These are phyloP conservation scores for Cerastis rubricosa DNA, from an alignment of 2,888 invertebrate species.

Conservation along the genomic window DNA sequence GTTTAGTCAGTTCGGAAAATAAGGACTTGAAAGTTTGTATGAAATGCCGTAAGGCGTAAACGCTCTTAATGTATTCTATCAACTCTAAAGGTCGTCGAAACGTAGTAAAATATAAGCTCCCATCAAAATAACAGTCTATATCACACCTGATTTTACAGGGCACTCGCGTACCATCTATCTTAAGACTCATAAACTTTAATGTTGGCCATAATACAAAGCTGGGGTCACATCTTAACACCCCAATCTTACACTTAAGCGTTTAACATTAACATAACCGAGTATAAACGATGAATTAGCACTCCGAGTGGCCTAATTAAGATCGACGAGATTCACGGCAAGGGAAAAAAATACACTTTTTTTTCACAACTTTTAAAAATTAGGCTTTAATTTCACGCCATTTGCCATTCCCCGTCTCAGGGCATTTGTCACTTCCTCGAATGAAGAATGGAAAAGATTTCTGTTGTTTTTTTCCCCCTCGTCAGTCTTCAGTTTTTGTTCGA, in stretches of 20 bases:
- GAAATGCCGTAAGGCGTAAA: no score
- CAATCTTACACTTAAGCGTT: slow-evolving; percentile 65
- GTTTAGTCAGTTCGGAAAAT: no score
- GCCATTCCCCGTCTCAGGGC: slow-evolving; percentile 64
- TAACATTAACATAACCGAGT: slow-evolving; percentile 69
- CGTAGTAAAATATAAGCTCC: slow-evolving; percentile 39
- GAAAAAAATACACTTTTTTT: slow-evolving; percentile 53
- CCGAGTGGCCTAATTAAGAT: slow-evolving; percentile 68
- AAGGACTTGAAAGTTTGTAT: no score
- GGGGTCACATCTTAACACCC: slow-evolving; percentile 66
- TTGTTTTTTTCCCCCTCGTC: slow-evolving; percentile 69
- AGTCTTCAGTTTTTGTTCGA: slow-evolving; percentile 66
- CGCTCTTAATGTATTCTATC: slow-evolving; percentile 50
- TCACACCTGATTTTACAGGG: slow-evolving; percentile 61
- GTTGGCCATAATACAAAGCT: slow-evolving; percentile 59
- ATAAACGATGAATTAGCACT: slow-evolving; percentile 71
- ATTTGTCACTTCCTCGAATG: slow-evolving; percentile 75
- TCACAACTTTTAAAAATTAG: slow-evolving; percentile 69
- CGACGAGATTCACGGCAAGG: slow-evolving; percentile 44
- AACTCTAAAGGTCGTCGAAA: slow-evolving; percentile 27
- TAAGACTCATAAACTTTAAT: slow-evolving; percentile 63
- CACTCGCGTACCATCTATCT: slow-evolving; percentile 57
- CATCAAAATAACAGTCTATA: slow-evolving; percentile 59
- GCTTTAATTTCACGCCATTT: slow-evolving; percentile 75
- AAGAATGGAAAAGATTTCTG: slow-evolving; percentile 72